Conservation (phyloP, 2,113 vertebrate genomes). For the Rana temporaria region DNA sequence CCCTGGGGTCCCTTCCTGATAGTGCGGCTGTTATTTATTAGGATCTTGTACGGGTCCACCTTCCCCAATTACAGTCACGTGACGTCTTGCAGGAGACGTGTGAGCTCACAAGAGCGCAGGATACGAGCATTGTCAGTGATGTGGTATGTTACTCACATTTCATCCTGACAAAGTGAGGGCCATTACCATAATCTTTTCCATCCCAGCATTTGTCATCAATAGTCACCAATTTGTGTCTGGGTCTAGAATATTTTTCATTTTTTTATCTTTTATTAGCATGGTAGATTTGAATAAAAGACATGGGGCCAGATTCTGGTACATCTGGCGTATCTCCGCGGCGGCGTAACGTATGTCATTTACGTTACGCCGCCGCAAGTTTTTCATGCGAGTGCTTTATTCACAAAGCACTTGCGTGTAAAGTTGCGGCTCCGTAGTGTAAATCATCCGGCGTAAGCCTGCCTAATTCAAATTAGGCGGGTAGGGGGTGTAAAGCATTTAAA, state of each 20-base stretch:
- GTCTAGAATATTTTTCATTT: not conserved
- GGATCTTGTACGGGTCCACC: not conserved
- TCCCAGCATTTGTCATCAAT: constrained; percentile 9
- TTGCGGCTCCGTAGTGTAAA: no score
- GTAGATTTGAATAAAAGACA: no score
- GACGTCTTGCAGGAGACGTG: constrained; percentile 18
- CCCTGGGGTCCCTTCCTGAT: constrained; percentile 25
- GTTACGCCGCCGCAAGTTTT: no score
- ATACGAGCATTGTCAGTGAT: constrained; percentile 1
- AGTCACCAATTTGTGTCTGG: not conserved
- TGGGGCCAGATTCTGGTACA: no score
- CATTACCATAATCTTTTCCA: constrained; percentile 41
- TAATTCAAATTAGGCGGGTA: no score
- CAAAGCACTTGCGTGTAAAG: no score
- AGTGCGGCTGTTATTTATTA: constrained; percentile 49
- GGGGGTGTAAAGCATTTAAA: no score
- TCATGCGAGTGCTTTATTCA: no score
- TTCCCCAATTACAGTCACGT: constrained; percentile 25
- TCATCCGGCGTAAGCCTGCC: no score
- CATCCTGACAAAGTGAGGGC: constrained; percentile 15
- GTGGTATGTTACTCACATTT: constrained; percentile 38
- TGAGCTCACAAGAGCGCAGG: constrained; percentile 3
- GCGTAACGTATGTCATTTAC: no score
- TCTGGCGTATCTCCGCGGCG: no score
- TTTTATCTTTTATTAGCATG: no score